Conservation (phyloP, 2,113 vertebrate species). For the Eulemur rufifrons region DNA sequence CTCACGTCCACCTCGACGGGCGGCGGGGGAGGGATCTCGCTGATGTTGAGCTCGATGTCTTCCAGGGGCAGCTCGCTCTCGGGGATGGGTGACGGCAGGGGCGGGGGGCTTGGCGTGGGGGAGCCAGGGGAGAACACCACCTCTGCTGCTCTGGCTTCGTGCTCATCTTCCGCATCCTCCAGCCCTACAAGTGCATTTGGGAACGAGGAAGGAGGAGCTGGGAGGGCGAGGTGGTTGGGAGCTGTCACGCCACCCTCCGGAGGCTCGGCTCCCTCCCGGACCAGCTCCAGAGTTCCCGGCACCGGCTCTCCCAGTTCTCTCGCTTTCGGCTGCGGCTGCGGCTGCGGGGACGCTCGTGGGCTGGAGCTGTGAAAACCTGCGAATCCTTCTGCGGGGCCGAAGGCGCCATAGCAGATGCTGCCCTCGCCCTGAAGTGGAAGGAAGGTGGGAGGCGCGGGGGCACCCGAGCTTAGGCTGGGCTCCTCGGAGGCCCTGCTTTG, state of each 20-base stretch:
- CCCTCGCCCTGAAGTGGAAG: not conserved
- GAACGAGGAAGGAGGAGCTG: slow-evolving; percentile 63
- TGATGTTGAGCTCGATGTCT: slow-evolving; percentile 68
- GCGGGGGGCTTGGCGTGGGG: slow-evolving; percentile 65
- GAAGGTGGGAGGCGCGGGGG: slow-evolving; percentile 41
- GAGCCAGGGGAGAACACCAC: fast-evolving
- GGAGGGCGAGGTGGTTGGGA: slow-evolving; percentile 78
- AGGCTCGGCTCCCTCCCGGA: slow-evolving; percentile 82
- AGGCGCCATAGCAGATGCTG: slow-evolving; percentile 68
- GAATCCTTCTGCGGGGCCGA: slow-evolving; percentile 77
- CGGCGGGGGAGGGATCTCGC: slow-evolving; percentile 17
- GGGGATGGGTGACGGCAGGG: slow-evolving; percentile 47
- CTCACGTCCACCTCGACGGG: slow-evolving; percentile 64
- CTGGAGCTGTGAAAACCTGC: slow-evolving; percentile 34
- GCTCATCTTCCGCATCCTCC: slow-evolving; percentile 59
- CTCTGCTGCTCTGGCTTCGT: not conserved
- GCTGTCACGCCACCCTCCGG: slow-evolving; percentile 58
- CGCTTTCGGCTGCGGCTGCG: slow-evolving; percentile 58
- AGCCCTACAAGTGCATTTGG: slow-evolving; percentile 61
- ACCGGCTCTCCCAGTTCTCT: slow-evolving; percentile 80
- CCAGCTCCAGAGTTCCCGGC: slow-evolving; percentile 85
- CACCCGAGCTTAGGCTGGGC: slow-evolving; percentile 39
- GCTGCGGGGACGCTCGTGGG: not conserved
- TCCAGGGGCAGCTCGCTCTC: slow-evolving; percentile 55
- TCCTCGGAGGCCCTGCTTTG: slow-evolving; percentile 84